Evolutionary conservation across 64 coral and sea anemone genomes (phyloP).

Genomic region (Porites australiensis): DNA sequence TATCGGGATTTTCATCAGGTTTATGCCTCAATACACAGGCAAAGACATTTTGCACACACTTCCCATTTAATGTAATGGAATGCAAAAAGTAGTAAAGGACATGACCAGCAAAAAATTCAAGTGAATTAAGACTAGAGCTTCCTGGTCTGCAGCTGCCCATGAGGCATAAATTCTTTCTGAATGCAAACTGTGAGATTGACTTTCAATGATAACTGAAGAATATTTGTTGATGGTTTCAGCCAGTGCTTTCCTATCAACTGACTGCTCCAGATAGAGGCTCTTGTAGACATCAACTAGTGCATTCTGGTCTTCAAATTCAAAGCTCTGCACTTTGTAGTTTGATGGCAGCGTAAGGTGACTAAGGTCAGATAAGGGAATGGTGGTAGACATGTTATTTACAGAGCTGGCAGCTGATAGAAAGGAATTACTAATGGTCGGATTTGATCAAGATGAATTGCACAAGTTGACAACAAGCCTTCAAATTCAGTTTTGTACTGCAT

Average conservation of each 20-base stretch:
- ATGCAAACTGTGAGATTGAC: background rate
- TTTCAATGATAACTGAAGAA: constrained; percentile 19
- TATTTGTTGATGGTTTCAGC: constrained; percentile 9
- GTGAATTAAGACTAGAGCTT: too few species aligned
- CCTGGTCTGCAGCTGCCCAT: background rate
- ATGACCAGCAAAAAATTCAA: background rate
- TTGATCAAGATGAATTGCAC: too few species aligned
- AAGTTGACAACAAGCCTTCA: background rate
- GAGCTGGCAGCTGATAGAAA: too few species aligned
- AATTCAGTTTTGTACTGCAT: background rate
- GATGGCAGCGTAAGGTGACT: background rate
- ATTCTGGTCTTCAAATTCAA: constrained; percentile 7
- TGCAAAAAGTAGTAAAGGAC: constrained; percentile 23
- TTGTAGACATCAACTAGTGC: background rate
- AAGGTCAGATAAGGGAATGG: background rate
- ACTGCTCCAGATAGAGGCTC: constrained; percentile 32
- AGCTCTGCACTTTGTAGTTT: background rate
- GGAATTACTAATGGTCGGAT: too few species aligned
- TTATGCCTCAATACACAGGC: constrained; percentile 17
- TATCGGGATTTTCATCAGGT: constrained; percentile 28
- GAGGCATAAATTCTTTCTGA: constrained; percentile 26
- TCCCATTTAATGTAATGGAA: constrained; percentile 19
- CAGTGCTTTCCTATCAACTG: background rate
- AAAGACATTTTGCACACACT: constrained; percentile 25
- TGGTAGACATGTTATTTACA: too few species aligned